Evolutionary conservation across 1,140 invertebrate genomes (phyloP).

Genomic region (Pachyrhynchus sulphureomaculatus): DNA sequence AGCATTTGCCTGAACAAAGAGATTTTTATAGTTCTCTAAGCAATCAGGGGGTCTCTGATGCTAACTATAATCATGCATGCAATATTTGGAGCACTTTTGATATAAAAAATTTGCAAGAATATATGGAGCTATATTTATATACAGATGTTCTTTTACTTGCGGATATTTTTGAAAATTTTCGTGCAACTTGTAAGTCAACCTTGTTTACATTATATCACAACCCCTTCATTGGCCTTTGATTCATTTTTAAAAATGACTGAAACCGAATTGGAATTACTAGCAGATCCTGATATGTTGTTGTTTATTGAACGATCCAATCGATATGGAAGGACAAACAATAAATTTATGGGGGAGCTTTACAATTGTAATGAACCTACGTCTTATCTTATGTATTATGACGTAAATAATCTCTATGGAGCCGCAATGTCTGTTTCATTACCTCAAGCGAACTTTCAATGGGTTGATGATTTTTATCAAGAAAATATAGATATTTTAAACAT

Average conservation of each 20-base stretch:
- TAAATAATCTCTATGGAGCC: constrained; percentile 55
- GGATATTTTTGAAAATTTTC: constrained; percentile 54
- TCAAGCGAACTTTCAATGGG: constrained; percentile 52
- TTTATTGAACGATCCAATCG: constrained; percentile 46
- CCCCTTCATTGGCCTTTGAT: constrained; percentile 47
- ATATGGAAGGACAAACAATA: constrained; percentile 49
- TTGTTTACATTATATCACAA: constrained; percentile 48
- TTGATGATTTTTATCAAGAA: not conserved
- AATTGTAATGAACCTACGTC: constrained; percentile 23
- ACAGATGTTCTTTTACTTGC: constrained; percentile 51
- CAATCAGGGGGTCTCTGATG: too few relatives aligned
- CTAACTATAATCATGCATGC: too few relatives aligned
- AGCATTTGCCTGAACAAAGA: too few relatives aligned
- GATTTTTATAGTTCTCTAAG: too few relatives aligned
- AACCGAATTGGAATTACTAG: constrained; percentile 47
- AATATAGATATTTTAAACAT: too few relatives aligned
- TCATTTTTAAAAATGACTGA: constrained; percentile 48
- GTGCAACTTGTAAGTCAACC: constrained; percentile 39
- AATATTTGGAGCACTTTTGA: too few relatives aligned
- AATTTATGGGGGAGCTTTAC: constrained; percentile 33
- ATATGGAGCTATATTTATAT: constrained; percentile 52
- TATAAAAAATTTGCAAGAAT: constrained; percentile 46
- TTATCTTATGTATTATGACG: constrained; percentile 41
- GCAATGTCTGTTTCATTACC: constrained; percentile 53
- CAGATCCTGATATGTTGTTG: constrained; percentile 48